These are phyloP conservation scores for Xiphydria camelus DNA, from an alignment of 2,888 invertebrate genomes.

Conservation along the genomic window DNA sequence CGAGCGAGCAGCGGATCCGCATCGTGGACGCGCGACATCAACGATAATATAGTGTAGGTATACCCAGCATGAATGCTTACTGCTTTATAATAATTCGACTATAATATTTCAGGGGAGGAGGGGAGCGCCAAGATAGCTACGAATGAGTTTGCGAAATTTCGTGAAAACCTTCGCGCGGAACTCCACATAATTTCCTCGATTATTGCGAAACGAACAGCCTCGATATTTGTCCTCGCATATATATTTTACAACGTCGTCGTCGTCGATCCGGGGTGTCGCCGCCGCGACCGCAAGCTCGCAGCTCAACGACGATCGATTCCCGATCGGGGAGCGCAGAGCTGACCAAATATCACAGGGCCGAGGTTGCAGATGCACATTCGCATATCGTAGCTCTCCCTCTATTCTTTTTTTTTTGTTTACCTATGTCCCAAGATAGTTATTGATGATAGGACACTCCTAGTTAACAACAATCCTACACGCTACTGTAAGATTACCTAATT, in stretches of 20 bases:
- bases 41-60: constrained; percentile 9
- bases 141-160: not conserved
- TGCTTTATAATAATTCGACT: constrained; percentile 41
- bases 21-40: not conserved
- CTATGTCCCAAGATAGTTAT: constrained; percentile 41
- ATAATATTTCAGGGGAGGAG: constrained; percentile 33
- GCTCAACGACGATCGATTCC: not conserved
- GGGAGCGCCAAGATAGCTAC: constrained; percentile 40
- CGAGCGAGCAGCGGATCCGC: too few species aligned
- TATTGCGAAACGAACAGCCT: too few species aligned
- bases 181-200: not conserved
- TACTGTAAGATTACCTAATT: constrained; percentile 47
- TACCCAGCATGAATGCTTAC: constrained; percentile 40
- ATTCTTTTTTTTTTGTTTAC: constrained; percentile 29
- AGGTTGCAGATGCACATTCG: constrained; percentile 41
- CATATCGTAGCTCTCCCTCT: constrained; percentile 39
- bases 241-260: not conserved
- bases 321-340: constrained; percentile 35
- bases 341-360: constrained; percentile 54
- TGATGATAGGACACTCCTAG: constrained; percentile 38
- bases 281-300: not conserved
- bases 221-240: not conserved
- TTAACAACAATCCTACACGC: constrained; percentile 53
- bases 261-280: not conserved
- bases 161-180: constrained; percentile 38